A percentile compares a stretch with the other conserved stretches of the same genome.
Evolutionary conservation across 2,888 invertebrate genomes (phyloP).

Genomic region (Drosophila trichaetosa): DNA sequence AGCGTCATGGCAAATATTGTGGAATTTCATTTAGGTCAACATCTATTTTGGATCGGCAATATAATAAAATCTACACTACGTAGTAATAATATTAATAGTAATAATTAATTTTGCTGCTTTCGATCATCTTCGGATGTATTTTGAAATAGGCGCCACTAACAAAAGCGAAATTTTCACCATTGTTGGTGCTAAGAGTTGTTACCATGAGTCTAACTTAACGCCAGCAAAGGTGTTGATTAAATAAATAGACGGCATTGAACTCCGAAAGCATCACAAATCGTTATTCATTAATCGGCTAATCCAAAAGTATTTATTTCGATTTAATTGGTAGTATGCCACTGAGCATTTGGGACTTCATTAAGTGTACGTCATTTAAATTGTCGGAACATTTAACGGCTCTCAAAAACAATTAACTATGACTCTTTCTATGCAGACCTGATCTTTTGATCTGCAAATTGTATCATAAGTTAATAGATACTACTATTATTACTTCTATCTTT

Average conservation of each 20-base stretch:
- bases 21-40: constrained; percentile 52
- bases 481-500: background rate
- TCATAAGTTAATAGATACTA: background rate
- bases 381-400: background rate
- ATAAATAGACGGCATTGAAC: constrained; percentile 65
- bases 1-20: constrained; percentile 43
- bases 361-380: background rate
- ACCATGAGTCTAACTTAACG: constrained; percentile 23
- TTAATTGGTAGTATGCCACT: constrained; percentile 16
- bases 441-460: background rate
- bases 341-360: background rate
- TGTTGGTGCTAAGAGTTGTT: constrained; percentile 53
- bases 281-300: constrained; percentile 45
- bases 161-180: constrained; percentile 35
- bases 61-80: constrained; percentile 36
- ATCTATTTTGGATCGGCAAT: constrained; percentile 35
- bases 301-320: constrained; percentile 11
- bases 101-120: constrained; percentile 5
- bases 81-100: background rate
- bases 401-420: background rate
- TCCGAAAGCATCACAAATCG: constrained; percentile 41
- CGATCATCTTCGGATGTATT: constrained; percentile 34
- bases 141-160: constrained; percentile 47
- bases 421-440: background rate
- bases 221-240: constrained; percentile 48